Evolutionary conservation across 2,888 invertebrate species (phyloP), one percentile per base, ranked within the genome.

Genomic region (Pinctada fucata): DNA sequence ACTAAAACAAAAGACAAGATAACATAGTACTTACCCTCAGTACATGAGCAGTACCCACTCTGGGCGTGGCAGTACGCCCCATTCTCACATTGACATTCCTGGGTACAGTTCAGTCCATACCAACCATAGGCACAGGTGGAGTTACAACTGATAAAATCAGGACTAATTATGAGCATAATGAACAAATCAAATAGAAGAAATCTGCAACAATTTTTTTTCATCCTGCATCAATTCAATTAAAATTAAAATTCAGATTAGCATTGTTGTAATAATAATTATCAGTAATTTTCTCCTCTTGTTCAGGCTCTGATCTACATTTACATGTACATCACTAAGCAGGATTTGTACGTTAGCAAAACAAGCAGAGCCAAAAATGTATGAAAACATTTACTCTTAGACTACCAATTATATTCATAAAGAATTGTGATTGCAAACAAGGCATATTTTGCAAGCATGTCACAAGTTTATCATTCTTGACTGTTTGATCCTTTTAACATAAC

Each of bases 11-110:
- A 31, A 31, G 31, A 31, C 31, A 31, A 31, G 31, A 31, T 31
- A 31, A 31, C 31, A 31, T 31, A 31, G 31, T 31, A 13, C 5
- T 13, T 58, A 79, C 84, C 84, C 72, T 80, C 63, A 13, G 78
- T 63, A 77, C 82, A 82, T 6, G 74, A 64, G 66, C 82, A 84
- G 48, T 71, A 68, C 2, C 83, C 84, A 52, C 76, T 80, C 2
- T 75, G 75, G 2, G 78, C 16, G 45, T 72, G 72, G 73, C 84
- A 84, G 16, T 58, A 58, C 2, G 75, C 80, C 4, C 77, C 78
- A 64, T 82, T 80, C 48, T 76, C 58, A 74, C 84, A 84, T n/a
- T 67, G 64, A 66, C 84, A 84, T 5, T 48, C 65, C 45, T 76
- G 65, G 3, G 63, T 48, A 76, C 84, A 84, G n/a, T 69, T 76